phyloP scores from a whole-genome alignment of 2,113 vertebrate species.

The Caranx ignobilis region DNA sequence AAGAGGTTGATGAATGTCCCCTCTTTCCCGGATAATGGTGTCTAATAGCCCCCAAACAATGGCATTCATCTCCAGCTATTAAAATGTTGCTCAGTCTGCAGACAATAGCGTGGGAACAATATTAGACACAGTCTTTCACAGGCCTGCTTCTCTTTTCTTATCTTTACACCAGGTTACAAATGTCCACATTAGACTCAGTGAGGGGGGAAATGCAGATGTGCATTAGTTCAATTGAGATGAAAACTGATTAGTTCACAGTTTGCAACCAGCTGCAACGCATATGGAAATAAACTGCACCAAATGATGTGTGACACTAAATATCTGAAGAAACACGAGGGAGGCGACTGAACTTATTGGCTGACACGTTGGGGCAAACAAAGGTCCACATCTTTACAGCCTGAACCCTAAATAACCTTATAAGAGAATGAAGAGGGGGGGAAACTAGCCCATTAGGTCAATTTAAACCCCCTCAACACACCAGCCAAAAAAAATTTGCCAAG shows the following conservation, averaged over 20 bases:
- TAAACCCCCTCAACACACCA: neutral
- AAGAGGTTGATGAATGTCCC: conserved; percentile 58
- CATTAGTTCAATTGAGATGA: neutral
- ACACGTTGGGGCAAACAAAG: neutral
- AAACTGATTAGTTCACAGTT: conserved; percentile 1
- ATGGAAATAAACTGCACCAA: neutral
- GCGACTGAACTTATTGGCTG: neutral
- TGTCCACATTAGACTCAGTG: neutral
- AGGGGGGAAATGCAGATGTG: neutral
- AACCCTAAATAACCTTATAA: neutral
- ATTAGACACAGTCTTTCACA: conserved; percentile 26
- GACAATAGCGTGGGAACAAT: conserved; percentile 68
- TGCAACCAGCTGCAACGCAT: neutral
- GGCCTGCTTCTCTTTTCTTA: neutral
- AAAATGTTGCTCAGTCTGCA: conserved; percentile 41
- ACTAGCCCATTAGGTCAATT: neutral
- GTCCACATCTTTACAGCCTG: neutral
- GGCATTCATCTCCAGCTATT: conserved; percentile 56
- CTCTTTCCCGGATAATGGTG: conserved; percentile 54
- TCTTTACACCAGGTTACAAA: neutral
- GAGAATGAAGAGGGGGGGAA: neutral
- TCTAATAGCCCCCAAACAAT: conserved; percentile 66
- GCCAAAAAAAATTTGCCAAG: too few relatives aligned
- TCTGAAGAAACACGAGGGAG: neutral
- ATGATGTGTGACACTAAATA: neutral